Evolutionary conservation across 2,888 invertebrate species (phyloP), one percentile per base, ranked within the genome.

Genomic region (Osmoderma eremita): DNA sequence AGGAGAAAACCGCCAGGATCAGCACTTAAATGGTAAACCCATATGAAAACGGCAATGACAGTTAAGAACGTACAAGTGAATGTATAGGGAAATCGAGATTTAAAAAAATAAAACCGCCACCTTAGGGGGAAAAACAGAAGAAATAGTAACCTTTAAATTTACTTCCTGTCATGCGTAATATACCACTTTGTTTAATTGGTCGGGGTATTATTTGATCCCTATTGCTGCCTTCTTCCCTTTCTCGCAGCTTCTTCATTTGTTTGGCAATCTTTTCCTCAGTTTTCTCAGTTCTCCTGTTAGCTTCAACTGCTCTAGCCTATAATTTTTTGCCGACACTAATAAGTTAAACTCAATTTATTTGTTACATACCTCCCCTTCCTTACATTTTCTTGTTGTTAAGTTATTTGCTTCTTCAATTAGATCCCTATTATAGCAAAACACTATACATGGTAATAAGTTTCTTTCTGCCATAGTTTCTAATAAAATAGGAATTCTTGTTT

Each of bases 361-460:
- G 24, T 30, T 30, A 30, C 36, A 54, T 62, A 63, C 67, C 54
- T 63, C 53, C 15, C n/a, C 30, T 58, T 20, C 42, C 30, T 1
- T 24, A 50, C 54, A 45, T 15, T 42, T 22, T 6, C 2, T 3
- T 18, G 48, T 30, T 12, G 53, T 13, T 5, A 13, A 10, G 1
- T 2, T 4, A 39, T 65, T 18, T 0, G 71, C 41, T 4, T 12
- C 2, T 38, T 69, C 62, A 36, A 72, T 63, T 18, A 71, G 54
- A 0, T n/a, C n/a, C 18, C 74, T 67, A 50, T 70, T 68, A 42
- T 72, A 73, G 1, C 69, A 67, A 65, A 74, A 74, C 12, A 73
- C 64, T 49, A 74, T 68, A 4, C 71, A 70, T 20, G 74, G 74
- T 48, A 74, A 62, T 70, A 74, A 70, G 38, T 72, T 69, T 36